Conservation (phyloP, 2,888 invertebrate genomes). For the Lepidonotus clava region DNA sequence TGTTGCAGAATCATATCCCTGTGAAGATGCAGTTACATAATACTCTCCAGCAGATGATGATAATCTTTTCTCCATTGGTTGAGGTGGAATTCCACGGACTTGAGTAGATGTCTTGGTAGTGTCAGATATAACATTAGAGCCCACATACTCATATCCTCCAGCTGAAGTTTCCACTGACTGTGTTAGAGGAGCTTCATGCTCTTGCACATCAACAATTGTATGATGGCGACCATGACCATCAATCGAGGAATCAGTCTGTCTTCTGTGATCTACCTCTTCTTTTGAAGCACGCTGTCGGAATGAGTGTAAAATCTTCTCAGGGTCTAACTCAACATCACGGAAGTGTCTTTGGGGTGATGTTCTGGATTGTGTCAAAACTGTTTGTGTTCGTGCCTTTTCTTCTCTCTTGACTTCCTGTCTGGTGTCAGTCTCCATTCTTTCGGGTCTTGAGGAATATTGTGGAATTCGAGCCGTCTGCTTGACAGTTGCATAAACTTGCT, state of each 20-base stretch:
- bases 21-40: background rate
- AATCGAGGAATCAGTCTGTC: background rate
- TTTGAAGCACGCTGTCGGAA: background rate
- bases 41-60: background rate
- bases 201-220: background rate
- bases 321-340: background rate
- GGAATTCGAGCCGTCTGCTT: constrained; percentile 10
- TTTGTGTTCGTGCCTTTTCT: background rate
- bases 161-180: background rate
- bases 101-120: background rate
- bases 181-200: background rate
- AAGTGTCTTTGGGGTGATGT: no score
- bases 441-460: background rate
- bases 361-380: background rate
- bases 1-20: background rate
- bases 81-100: background rate
- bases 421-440: background rate
- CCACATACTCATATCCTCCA: background rate
- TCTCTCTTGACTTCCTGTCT: background rate
- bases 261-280: background rate
- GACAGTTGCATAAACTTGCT: constrained; percentile 15
- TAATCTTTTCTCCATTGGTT: background rate
- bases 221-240: constrained; percentile 7
- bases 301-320: constrained; percentile 12
- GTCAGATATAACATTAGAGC: background rate